phyloP scores from a whole-genome alignment of 2,113 vertebrate species.

The Triplophysa siluroides region DNA sequence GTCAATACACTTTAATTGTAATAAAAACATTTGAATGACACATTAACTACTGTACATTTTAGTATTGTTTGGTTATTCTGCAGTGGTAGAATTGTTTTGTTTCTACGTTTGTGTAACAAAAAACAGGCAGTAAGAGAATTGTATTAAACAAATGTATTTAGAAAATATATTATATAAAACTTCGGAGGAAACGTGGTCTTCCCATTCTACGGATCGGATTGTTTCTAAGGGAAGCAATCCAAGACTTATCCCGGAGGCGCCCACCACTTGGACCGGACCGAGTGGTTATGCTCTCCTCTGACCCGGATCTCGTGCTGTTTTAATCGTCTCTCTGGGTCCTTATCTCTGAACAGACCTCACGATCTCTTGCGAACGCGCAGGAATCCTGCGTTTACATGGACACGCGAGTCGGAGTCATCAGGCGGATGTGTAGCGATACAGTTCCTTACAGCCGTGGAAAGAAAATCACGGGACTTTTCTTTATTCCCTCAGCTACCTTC shows the following conservation, averaged over 20 bases:
- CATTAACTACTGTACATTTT: too few relatives aligned
- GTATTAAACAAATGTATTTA: too few relatives aligned
- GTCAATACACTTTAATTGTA: too few relatives aligned
- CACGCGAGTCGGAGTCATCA: slow-evolving; percentile 72
- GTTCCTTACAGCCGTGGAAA: slow-evolving; percentile 44
- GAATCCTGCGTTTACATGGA: slow-evolving; percentile 47
- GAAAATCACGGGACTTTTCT: slow-evolving; percentile 39
- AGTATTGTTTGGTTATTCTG: too few relatives aligned
- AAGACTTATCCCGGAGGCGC: slow-evolving; percentile 31
- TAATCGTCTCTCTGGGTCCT: background rate
- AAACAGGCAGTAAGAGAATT: background rate
- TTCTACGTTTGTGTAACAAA: too few relatives aligned
- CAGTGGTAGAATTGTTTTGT: too few relatives aligned
- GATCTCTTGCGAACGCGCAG: background rate
- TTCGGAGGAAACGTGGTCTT: slow-evolving; percentile 38
- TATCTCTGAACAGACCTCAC: background rate
- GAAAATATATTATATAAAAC: too few relatives aligned
- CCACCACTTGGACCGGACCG: background rate
- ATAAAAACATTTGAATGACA: too few relatives aligned
- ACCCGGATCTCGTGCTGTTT: slow-evolving; percentile 6
- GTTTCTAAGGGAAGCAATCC: slow-evolving; percentile 31
- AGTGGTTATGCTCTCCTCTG: background rate
- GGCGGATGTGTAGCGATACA: slow-evolving; percentile 65
- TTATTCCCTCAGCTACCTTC: background rate
- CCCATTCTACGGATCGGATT: background rate